phyloP scores from a whole-genome alignment of 2,113 vertebrate species.

The Dolichallabes microphthalmus region DNA sequence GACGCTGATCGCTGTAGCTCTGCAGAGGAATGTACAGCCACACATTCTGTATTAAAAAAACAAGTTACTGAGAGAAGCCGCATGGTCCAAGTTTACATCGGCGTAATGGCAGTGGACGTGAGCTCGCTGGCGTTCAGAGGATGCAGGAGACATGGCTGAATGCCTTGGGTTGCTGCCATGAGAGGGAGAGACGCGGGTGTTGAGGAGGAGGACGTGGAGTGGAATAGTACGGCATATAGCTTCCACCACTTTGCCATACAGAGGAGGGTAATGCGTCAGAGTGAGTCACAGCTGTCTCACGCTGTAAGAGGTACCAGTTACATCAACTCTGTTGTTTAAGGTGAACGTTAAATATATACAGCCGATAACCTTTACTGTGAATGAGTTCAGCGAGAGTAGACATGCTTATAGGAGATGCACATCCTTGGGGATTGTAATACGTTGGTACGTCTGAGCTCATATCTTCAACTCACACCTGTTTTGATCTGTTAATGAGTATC shows the following conservation, averaged over 20 bases:
- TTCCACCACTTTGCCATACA: constrained; percentile 28
- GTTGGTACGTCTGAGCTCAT: background rate
- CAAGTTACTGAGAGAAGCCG: constrained; percentile 2
- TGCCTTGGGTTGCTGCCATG: background rate
- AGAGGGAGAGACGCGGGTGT: constrained; percentile 1
- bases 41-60: background rate
- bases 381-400: background rate
- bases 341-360: background rate
- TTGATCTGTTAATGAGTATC: background rate
- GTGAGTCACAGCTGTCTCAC: constrained; percentile 36
- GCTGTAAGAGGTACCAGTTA: background rate
- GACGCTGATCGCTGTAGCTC: constrained; percentile 53
- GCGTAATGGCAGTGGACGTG: constrained; percentile 13
- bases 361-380: background rate
- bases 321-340: background rate
- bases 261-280: constrained; percentile 16
- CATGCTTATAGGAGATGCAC: background rate
- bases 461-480: background rate
- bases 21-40: constrained; percentile 37
- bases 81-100: constrained; percentile 28
- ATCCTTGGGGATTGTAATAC: background rate
- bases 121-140: constrained; percentile 48
- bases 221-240: constrained; percentile 18
- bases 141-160: background rate
- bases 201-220: background rate